Evolutionary conservation across 2,797 vertebrate genomes (phyloP), one percentile per base, ranked within the genome.

Genomic region (Distichodus sexfasciatus): DNA sequence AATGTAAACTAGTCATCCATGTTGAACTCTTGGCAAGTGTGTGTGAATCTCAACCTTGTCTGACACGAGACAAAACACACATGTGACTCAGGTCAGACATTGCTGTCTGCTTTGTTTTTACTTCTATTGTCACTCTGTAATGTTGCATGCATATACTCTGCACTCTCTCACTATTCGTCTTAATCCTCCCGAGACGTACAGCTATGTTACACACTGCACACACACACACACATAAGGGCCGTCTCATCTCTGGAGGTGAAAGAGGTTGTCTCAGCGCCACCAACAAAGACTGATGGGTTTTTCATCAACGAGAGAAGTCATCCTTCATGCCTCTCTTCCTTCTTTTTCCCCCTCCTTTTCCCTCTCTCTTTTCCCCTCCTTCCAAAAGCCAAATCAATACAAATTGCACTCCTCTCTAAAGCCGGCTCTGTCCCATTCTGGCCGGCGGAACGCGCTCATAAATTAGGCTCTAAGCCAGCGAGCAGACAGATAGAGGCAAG

Each of bases 351-450:
- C 60, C 64, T 57, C 43, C 63, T 47, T 63, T 65, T 71, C 63
- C 43, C 41, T 66, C 31, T 29, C 72, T 58, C 69, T 44, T 75
- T 63, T 70, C 68, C 71, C 67, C 67, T 66, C 38, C 48, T 62
- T 75, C 54, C 80, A 71, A 72, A 69, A 78, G 65, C 54, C 71
- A 79, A 79, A 84, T 83, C 76, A 77, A 82, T 74, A 82, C 71
- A 75, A 76, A 83, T 75, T 74, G 79, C 59, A 74, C 41, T 62
- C 51, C 59, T 64, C 70, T 67, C 47, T 58, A 62, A 26, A 55
- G 62, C 46, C 46, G 36, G 66, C 53, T 26, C 36, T 51, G 76
- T 79, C 72, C 44, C 31, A 66, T 68, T 44, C 46, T 38, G 69
- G 47, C 50, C 40, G 47, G 53, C 59, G 61, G 58, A 57, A 75